Conservation (phyloP, 1,140 invertebrate genomes). For the Olivierus martensii region DNA sequence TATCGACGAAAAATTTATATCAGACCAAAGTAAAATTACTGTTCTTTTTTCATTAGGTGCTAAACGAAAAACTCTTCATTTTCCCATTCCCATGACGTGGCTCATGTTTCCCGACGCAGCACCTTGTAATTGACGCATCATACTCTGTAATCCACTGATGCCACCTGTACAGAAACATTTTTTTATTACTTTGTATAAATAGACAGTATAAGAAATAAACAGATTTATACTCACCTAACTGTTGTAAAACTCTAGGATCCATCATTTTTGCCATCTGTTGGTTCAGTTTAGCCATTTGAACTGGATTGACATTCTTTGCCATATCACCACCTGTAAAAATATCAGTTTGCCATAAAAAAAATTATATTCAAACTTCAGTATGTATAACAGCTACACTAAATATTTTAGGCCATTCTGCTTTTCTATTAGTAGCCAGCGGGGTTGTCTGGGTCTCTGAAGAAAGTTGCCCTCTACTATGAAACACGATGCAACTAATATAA, state of each 20-base stretch:
- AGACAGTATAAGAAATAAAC: background rate
- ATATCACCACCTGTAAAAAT: slow-evolving; percentile 85
- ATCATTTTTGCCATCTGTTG: slow-evolving; percentile 99
- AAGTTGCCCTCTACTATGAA: no score
- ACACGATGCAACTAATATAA: no score
- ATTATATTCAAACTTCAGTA: no score
- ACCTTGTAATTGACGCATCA: slow-evolving; percentile 95
- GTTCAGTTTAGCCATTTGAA: slow-evolving; percentile 97
- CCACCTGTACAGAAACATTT: slow-evolving; percentile 70
- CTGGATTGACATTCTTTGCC: slow-evolving; percentile 95
- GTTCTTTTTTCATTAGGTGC: no score
- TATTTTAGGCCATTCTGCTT: no score
- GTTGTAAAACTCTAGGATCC: slow-evolving; percentile 92
- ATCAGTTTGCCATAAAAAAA: no score
- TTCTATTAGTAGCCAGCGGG: no score
- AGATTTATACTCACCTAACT: slow-evolving; percentile 51
- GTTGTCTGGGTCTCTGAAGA: no score
- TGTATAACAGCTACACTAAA: no score
- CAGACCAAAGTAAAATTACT: no score
- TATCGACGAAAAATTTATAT: no score
- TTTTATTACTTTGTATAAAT: background rate
- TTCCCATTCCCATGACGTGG: background rate
- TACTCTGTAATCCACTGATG: slow-evolving; percentile 89
- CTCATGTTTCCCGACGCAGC: slow-evolving; percentile 28
- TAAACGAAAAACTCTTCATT: no score